Evolutionary conservation across 2,113 vertebrate genomes (phyloP).

Genomic region (Eulemur rufifrons): DNA sequence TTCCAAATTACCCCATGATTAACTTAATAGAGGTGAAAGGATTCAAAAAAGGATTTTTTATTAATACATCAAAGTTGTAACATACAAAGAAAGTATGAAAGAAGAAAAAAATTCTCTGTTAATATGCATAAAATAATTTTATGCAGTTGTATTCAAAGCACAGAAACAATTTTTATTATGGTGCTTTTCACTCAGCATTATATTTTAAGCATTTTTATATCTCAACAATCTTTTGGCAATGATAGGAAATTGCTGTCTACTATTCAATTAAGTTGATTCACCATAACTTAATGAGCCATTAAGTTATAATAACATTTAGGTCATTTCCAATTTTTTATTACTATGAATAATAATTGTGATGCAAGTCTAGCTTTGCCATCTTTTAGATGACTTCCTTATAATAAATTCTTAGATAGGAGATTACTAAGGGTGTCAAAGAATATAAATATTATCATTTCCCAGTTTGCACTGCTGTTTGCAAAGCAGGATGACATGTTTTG

Average conservation of each 20-base stretch:
- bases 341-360: neutral
- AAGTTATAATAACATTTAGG: constrained; percentile 17
- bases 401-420: neutral
- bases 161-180: neutral
- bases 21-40: neutral
- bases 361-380: neutral
- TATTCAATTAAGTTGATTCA: neutral
- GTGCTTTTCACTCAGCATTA: neutral
- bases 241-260: neutral
- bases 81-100: neutral
- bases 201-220: constrained; percentile 8
- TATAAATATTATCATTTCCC: neutral
- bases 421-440: neutral
- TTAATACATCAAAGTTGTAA: neutral
- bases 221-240: neutral
- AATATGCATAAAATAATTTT: constrained; percentile 12
- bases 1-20: neutral
- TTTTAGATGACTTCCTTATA: constrained; percentile 2
- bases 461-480: neutral
- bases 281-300: neutral
- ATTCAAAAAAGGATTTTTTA: constrained; percentile 7
- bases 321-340: constrained; percentile 13
- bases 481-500: neutral
- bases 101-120: neutral
- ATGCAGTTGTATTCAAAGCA: neutral